Base-by-base conservation (phyloP, 2,113 vertebrate species). In the Clinocottus analis region DNA sequence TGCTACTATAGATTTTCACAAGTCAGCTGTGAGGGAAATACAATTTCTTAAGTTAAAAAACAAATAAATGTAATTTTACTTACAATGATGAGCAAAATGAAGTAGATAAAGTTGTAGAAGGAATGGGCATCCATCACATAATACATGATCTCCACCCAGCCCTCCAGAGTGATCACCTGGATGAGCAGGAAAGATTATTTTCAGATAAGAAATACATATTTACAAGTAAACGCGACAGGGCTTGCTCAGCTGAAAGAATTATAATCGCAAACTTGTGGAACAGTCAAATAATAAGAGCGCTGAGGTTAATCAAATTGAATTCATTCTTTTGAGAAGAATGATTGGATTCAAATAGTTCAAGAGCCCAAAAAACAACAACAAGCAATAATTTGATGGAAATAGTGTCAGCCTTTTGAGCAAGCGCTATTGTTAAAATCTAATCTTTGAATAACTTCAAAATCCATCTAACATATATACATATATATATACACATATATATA, bases 91-190 rank as follows among this genome's bases (percentile, higher is more conserved):
- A 99, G 96, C 82, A 99, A 95, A 92, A 99, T 99, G 85, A 99
- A 99, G 92, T 99, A 99, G 95, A 99, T 99, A 94, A 99, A 99
- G 94, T 99, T 99, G 94, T 99, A 99, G 94, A 99, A 99, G 63
- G 98, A 99, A 86, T 99, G 98, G 0, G 98, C 98, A 2, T 99
- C 98, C 98, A 99, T 99, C 76, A 99, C 98, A 0, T 99, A 99
- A 92, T 99, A 99, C 98, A 99, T 99, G 82, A 99, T 99, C 94
- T 99, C 98, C 84, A 99, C 98, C 98, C 98, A 99, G 78, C 98
- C 98, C 87, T 99, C 98, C 91, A 99, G 93, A 0, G 98, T 99
- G 88, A 99, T 99, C 82, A 99, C 98, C 98, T 97, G 27, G 25
- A 31, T 29, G 7, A 79, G 10, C n/a, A 68, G 45, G 37, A 71